Evolutionary conservation across 1,140 invertebrate species (phyloP).

Genomic region (Drosophila nannoptera): DNA sequence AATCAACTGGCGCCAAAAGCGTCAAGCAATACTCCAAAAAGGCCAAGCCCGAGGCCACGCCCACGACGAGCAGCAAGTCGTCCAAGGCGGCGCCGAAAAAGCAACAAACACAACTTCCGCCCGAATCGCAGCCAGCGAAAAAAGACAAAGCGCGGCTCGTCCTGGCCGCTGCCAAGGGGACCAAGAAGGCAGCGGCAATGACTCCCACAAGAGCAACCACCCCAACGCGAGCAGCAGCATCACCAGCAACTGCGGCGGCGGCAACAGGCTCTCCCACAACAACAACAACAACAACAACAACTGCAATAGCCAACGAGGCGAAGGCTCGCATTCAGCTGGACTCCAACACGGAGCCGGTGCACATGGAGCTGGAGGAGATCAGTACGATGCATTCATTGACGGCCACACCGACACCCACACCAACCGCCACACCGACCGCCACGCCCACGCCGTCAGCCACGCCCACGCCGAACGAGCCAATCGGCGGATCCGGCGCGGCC

Average conservation of each 20-base stretch:
- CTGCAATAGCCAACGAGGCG: too few relatives aligned
- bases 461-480: constrained; percentile 2
- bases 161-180: background rate
- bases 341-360: constrained; percentile 70
- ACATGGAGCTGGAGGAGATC: constrained; percentile 76
- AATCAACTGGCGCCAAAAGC: constrained; percentile 22
- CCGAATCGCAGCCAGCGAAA: background rate
- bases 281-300: too few relatives aligned
- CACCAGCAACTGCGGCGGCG: constrained; percentile 11
- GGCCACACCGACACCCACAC: constrained; percentile 24
- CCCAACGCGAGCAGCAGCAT: background rate
- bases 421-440: constrained; percentile 4
- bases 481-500: background rate
- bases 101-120: constrained; percentile 2
- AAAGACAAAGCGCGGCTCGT: background rate
- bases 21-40: constrained; percentile 45
- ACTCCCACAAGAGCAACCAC: background rate
- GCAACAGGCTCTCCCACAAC: too few relatives aligned
- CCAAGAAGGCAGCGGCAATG: constrained; percentile 5
- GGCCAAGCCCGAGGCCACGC: constrained; percentile 30
- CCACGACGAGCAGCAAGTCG: background rate
- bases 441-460: background rate
- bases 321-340: constrained; percentile 35
- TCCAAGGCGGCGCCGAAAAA: constrained; percentile 10
- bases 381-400: constrained; percentile 29